Evolutionary conservation across 2,797 vertebrate genomes (phyloP), one percentile per base, ranked within the genome.

Genomic region (Cirrhinus mrigala): DNA sequence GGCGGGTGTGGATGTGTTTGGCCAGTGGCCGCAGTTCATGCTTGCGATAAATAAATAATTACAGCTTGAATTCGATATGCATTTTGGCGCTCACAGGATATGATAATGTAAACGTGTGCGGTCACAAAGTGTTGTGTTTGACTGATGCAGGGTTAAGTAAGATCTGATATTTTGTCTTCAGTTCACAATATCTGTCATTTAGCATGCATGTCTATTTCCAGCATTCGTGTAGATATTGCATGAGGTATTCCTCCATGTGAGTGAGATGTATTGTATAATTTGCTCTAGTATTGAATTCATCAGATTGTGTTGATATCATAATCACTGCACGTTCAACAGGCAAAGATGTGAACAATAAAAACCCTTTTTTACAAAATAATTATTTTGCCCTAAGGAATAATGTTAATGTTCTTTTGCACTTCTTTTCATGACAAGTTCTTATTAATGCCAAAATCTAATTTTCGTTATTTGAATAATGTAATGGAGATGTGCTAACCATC

Each of bases 281-380:
- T 40, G 33, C 62, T 24, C 27, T 83, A 11, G 20, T 24, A 54
- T 22, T 52, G 46, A 52, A 29, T 54, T 8, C 2, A 74, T 74
- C 69, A 33, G 40, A 60, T 82, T 73, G 29, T 75, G 29, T 22
- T 20, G 15, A 6, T 66, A 1, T 66, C 15, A 15, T 68, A n/a
- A 60, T 24, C 37, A 27, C n/a, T 71, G n/a, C 24, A 71, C 14
- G 22, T 81, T 44, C 50, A 82, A 82, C 80, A 82, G 80, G 37
- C 11, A 44, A 24, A 62, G 7, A 74, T 74, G 18, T 22, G 33
- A 70, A 56, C 18, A 56, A 15, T 14, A 37, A 9, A 37, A 70
- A 5, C 16, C 4, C 14, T 11, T 71, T 24, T 46, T 9, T 18
- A 50, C 9, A n/a, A 14, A 64, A 5, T 0, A 46, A 22, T 44